Conservation (phyloP, 2,888 invertebrate genomes). For the Melipona bicolor region DNA sequence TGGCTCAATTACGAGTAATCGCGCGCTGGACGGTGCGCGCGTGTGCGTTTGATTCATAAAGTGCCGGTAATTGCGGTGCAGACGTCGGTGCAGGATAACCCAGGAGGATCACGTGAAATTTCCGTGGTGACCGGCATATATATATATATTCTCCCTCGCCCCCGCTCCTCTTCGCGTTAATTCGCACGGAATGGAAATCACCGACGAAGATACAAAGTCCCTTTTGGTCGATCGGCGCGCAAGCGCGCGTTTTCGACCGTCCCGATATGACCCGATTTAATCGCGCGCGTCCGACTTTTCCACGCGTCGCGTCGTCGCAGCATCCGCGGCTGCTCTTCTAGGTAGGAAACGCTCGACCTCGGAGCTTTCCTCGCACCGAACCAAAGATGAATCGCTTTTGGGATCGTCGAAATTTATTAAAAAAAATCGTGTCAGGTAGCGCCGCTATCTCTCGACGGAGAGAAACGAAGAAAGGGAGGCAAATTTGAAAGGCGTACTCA, state of each 20-base stretch:
- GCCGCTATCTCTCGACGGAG: not conserved
- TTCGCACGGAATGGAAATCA: slow-evolving; percentile 42
- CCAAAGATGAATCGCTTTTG: too few species aligned
- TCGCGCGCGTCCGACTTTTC: not conserved
- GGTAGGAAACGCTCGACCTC: not conserved
- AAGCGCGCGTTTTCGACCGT: not conserved
- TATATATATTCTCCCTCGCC: not conserved
- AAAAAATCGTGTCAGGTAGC: not conserved
- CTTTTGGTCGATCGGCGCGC: slow-evolving; percentile 29
- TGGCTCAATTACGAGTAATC: slow-evolving; percentile 82
- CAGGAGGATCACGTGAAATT: slow-evolving; percentile 79
- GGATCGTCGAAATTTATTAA: too few species aligned
- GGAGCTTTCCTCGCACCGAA: too few species aligned
- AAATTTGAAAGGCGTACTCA: slow-evolving; percentile 83
- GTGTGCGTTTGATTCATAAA: slow-evolving; percentile 78
- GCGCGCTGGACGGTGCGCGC: slow-evolving; percentile 66
- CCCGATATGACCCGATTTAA: slow-evolving; percentile 20
- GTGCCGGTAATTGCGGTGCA: slow-evolving; percentile 80
- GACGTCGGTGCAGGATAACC: slow-evolving; percentile 75
- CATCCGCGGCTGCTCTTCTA: not conserved
- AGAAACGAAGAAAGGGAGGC: not conserved
- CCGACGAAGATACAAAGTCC: slow-evolving; percentile 31
- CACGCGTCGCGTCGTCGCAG: too few species aligned
- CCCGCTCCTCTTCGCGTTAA: slow-evolving; percentile 32
- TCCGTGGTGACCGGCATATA: slow-evolving; percentile 66